Evolutionary conservation across 2,113 vertebrate genomes (phyloP).

Genomic region (Ramphastos sulfuratus): DNA sequence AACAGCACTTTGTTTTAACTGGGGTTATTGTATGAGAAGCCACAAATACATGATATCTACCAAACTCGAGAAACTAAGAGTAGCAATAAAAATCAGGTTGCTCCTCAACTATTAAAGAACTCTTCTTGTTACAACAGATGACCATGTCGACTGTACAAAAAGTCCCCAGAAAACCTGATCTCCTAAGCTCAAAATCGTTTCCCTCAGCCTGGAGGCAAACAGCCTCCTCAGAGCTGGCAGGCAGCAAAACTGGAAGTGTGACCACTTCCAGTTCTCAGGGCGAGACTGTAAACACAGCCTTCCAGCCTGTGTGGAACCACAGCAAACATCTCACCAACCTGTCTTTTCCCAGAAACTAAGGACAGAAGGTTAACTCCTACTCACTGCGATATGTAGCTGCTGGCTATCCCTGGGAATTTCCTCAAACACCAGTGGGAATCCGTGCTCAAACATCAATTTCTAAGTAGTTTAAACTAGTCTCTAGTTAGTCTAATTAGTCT

Average conservation of each 20-base stretch:
- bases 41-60: background rate
- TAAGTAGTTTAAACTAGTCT: background rate
- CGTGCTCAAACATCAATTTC: background rate
- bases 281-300: background rate
- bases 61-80: background rate
- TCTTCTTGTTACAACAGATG: background rate
- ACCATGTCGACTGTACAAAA: background rate
- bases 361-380: background rate
- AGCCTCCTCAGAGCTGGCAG: background rate
- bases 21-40: background rate
- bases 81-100: background rate
- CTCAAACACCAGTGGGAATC: accelerated
- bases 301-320: background rate
- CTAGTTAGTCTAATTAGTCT: too few species aligned
- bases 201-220: background rate
- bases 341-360: background rate
- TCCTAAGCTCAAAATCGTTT: background rate
- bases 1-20: background rate
- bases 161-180: background rate
- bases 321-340: background rate
- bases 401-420: background rate
- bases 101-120: background rate
- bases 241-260: background rate
- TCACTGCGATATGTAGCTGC: background rate
- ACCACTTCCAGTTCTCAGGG: background rate